Conservation (phyloP, 2,797 vertebrate genomes). For the Catamblyrhynchus diadema region DNA sequence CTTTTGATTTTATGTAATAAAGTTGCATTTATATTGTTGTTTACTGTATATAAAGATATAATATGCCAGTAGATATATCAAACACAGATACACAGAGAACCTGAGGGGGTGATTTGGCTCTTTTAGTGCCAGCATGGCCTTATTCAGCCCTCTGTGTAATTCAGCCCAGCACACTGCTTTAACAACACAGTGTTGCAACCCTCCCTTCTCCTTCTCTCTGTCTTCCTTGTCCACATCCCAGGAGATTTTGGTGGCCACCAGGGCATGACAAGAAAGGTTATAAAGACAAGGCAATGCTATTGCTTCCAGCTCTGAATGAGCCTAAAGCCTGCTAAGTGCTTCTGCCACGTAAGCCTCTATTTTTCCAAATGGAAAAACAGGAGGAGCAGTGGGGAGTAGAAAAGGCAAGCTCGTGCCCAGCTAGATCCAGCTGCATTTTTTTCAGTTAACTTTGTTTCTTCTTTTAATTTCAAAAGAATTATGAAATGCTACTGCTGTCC, state of each 20-base stretch:
- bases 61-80: not conserved
- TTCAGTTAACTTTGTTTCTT: not conserved
- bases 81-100: not conserved
- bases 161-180: not conserved
- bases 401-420: not conserved
- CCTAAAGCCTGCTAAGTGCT: not conserved
- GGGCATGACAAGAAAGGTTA: not conserved
- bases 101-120: not conserved
- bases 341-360: constrained; percentile 35
- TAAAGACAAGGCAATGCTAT: not conserved
- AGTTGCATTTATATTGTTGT: not conserved
- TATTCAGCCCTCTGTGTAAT: not conserved
- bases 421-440: constrained; percentile 18
- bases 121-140: not conserved
- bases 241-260: not conserved
- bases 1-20: constrained; percentile 21
- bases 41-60: not conserved
- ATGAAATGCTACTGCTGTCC: constrained; percentile 42
- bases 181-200: not conserved
- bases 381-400: not conserved
- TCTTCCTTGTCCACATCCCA: not conserved
- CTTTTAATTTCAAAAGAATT: constrained; percentile 37
- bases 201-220: not conserved
- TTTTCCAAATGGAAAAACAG: constrained; percentile 39
- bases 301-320: not conserved